Evolutionary conservation across 2,797 vertebrate genomes (phyloP), one percentile per base, ranked within the genome.

Genomic region (Aulostomus chinensis): DNA sequence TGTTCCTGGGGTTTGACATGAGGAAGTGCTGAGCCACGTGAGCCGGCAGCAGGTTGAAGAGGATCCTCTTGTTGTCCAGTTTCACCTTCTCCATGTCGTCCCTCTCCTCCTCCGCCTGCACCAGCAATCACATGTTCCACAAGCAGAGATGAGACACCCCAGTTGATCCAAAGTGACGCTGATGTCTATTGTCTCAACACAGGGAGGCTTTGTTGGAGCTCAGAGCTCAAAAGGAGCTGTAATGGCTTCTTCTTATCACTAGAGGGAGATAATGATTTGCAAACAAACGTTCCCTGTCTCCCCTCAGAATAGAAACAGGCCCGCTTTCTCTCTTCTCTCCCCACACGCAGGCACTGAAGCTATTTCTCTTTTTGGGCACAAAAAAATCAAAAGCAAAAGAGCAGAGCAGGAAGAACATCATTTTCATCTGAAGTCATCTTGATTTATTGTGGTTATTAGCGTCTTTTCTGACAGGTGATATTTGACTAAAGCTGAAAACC

Each of bases 1-100:
- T 99, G 81, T 97, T 98, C 58, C 95, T 93, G 69, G 97, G 97
- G 80, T 99, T 99, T 37, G 97, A 99, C 94, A 97, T 91, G 41
- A 99, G 93, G 82, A 99, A 99, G 80, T 99, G 97, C 51, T 99
- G 96, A 37, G 97, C 97, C 50, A 99, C 97, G 0, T 99, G 97
- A 34, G 93, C 97, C 0, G 97, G 97, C 59, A 99, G 89, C 42
- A 99, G 90, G 75, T 99, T 99, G 83, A 99, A 99, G 52, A 99
- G 94, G 73, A 99, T 98, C 80, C 97, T 90, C 80, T 95, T 97
- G 78, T 99, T 99, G 86, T 99, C 97, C 84, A 98, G 83, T 77
- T 99, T 99, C 50, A 99, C 96, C 68, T 93, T 94, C 72, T 99
- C 97, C 97, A 99, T 99, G 79, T 97, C 97, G 1, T 93, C 94